Evolutionary conservation across 2,113 vertebrate genomes (phyloP), one percentile per base, ranked within the genome.

Genomic region (Seriola rivoliana): DNA sequence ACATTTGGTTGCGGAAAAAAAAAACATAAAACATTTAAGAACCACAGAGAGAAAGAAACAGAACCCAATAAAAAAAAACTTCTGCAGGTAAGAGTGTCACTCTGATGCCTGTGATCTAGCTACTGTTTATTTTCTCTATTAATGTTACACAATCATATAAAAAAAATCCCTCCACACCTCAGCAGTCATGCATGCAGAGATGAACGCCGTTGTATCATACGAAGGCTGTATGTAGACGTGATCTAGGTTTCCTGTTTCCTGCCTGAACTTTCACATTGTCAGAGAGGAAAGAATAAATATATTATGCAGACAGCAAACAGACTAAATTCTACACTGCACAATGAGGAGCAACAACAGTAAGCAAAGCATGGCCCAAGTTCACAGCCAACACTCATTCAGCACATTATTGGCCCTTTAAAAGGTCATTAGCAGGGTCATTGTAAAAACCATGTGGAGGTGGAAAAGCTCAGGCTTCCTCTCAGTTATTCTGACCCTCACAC

Each of bases 171-270:
- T 66, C 63, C 59, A 38, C 55, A 32, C 55, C 62, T 64, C 19
- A 46, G 54, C 2, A 44, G 46, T 29, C 55, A 58, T 9, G 16
- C 2, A 70, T 19, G 32, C 48, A 85, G 44, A 63, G 11, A 40
- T 58, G 16, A 71, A 54, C 63, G 11, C 62, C 36, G 52, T 42
- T 52, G 16, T 19, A 10, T 54, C 69, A 63, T 74, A 8, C 80
- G 36, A 72, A 8, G 21, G 9, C 21, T 59, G 29, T 3, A 60
- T 66, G 64, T 66, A 77, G 42, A 68, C 8, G 1, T 70, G 40
- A 54, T 12, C 75, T n/a, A 0, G 65, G 75, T 78, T 91, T 93
- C 84, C 66, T 85, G 87, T 89, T 90, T 91, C 82, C 82, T 81
- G 74, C 64, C 65, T 68, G 8, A 88, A 54, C 42, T 71, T 50